phyloP scores from a whole-genome alignment of 2,113 vertebrate genomes.

The Calidris pygmaea region DNA sequence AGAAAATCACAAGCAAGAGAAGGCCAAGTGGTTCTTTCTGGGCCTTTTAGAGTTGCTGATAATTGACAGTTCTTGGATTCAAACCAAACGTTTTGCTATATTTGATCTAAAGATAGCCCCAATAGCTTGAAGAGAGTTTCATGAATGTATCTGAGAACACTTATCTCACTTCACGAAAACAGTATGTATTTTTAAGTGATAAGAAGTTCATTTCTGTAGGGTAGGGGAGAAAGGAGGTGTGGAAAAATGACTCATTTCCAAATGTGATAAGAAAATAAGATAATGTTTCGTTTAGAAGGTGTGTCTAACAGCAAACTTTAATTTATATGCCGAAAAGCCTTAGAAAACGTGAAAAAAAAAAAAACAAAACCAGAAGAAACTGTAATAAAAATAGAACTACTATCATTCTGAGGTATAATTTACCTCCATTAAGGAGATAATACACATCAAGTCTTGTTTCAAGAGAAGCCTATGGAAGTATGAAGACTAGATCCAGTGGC shows the following conservation, averaged over 20 bases:
- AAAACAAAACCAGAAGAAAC: background rate
- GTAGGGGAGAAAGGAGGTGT: background rate
- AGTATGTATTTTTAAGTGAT: background rate
- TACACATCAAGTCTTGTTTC: background rate
- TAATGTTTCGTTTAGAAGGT: background rate
- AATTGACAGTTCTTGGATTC: background rate
- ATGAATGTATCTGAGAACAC: background rate
- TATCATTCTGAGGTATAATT: background rate
- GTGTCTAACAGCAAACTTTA: constrained; percentile 1
- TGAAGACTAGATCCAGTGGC: background rate
- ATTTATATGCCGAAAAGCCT: background rate
- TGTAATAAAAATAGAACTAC: background rate
- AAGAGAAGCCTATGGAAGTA: background rate
- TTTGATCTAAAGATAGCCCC: background rate
- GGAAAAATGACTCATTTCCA: background rate
- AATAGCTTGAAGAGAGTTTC: background rate
- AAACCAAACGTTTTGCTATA: background rate
- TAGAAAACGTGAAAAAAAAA: background rate
- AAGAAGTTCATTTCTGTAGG: background rate
- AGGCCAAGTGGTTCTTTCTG: background rate
- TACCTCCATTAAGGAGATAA: background rate
- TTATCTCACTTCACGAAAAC: background rate
- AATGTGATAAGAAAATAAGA: background rate
- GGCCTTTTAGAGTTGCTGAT: background rate
- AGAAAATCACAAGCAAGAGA: background rate